phyloP scores from a whole-genome alignment of 2,797 vertebrate genomes.

The Microtus californicus region DNA sequence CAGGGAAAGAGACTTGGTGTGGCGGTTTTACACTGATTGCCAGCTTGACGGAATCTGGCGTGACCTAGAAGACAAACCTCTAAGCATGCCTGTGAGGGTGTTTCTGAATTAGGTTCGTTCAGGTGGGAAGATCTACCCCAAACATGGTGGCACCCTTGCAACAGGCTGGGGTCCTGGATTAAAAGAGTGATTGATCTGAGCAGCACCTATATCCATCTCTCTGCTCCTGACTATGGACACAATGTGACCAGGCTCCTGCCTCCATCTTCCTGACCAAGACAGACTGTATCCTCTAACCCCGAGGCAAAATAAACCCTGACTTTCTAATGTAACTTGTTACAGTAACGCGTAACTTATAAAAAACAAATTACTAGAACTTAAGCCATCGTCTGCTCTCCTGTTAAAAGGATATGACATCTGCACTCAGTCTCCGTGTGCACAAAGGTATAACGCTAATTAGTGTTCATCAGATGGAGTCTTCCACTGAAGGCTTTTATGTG shows the following conservation, averaged over 20 bases:
- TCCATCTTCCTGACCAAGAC: neutral
- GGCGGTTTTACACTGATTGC: fast-evolving
- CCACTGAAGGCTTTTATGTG: neutral
- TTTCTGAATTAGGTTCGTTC: neutral
- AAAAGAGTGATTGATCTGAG: neutral
- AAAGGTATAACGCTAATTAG: neutral
- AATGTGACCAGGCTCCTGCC: neutral
- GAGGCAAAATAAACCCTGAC: neutral
- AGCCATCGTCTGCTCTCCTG: neutral
- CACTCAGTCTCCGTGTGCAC: neutral
- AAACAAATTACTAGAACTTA: neutral
- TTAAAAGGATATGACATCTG: neutral
- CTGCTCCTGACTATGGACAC: neutral
- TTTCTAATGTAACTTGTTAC: neutral
- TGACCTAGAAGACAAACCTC: neutral
- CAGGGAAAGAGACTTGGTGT: neutral
- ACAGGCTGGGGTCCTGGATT: neutral
- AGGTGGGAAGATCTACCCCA: neutral
- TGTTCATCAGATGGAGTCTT: neutral
- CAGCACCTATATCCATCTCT: neutral
- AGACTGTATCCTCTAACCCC: no score
- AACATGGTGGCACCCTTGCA: neutral
- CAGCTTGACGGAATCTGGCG: neutral
- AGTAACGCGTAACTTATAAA: neutral
- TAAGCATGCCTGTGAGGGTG: neutral